phyloP scores from a whole-genome alignment of 2,888 invertebrate species.

The Phyto melanocephala region DNA sequence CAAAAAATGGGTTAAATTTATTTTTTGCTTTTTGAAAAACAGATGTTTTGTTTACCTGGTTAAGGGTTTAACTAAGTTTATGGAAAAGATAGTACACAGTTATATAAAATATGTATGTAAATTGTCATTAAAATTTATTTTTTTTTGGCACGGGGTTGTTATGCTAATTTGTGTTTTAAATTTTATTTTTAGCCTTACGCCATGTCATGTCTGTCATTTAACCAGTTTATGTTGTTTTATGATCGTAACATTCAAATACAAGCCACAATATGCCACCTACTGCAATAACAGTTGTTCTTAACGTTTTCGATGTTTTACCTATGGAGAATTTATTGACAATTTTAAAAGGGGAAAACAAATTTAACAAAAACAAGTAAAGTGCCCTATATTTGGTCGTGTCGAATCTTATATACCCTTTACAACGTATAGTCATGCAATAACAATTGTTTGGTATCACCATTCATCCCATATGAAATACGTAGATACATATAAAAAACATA shows the following conservation, averaged over 20 bases:
- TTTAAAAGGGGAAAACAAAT: too few relatives aligned
- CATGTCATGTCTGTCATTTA: constrained; percentile 34
- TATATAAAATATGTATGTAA: not conserved
- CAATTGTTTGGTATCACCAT: too few relatives aligned
- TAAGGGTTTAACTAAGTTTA: constrained; percentile 4
- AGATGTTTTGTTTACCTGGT: constrained; percentile 25
- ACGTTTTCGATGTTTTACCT: too few relatives aligned
- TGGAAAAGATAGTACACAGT: not conserved
- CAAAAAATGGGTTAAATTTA: constrained; percentile 34
- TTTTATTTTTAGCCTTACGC: not conserved
- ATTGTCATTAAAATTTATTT: constrained; percentile 22
- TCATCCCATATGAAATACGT: too few relatives aligned
- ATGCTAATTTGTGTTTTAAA: constrained; percentile 55
- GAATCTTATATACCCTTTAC: too few relatives aligned
- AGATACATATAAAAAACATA: too few relatives aligned
- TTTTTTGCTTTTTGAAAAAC: constrained; percentile 19
- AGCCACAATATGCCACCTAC: constrained; percentile 53
- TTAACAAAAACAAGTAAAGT: too few relatives aligned
- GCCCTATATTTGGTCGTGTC: too few relatives aligned
- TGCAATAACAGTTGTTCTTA: not conserved
- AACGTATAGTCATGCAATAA: too few relatives aligned
- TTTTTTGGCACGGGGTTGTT: constrained; percentile 64
- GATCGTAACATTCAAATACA: constrained; percentile 5
- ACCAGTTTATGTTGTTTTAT: constrained; percentile 25
- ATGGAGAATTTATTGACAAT: too few relatives aligned